Percentiles rank a stretch among this genome's conserved stretches.
Conservation (phyloP, 2,113 vertebrate genomes). For the Nyctereutes procyonoides region DNA sequence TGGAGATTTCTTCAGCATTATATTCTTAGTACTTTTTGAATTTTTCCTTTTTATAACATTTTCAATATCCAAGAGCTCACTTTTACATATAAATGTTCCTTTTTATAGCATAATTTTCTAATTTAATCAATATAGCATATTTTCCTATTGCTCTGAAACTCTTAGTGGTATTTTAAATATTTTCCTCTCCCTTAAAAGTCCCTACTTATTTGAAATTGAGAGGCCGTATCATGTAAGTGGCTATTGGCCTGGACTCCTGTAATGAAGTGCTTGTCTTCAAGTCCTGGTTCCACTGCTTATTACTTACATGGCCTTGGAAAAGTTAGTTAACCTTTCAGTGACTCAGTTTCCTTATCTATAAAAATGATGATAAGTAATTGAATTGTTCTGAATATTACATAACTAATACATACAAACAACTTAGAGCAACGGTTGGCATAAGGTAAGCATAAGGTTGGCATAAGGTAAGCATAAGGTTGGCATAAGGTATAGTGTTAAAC, state of each 20-base stretch:
- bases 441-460: background rate
- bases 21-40: background rate
- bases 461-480: background rate
- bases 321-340: background rate
- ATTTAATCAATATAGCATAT: background rate
- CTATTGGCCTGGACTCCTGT: background rate
- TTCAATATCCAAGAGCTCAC: background rate
- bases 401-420: background rate
- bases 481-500: background rate
- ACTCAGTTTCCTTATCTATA: background rate
- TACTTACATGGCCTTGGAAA: background rate
- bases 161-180: conserved; percentile 2
- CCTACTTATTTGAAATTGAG: background rate
- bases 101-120: background rate
- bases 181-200: background rate
- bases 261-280: background rate
- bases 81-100: conserved; percentile 4
- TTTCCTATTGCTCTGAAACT: background rate
- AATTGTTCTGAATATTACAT: background rate
- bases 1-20: background rate
- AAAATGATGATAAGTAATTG: background rate
- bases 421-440: background rate
- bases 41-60: background rate
- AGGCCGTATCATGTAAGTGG: background rate
- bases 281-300: background rate